Evolutionary conservation across 2,888 invertebrate genomes (phyloP).

Genomic region (Eueremaeus valkanovi): DNA sequence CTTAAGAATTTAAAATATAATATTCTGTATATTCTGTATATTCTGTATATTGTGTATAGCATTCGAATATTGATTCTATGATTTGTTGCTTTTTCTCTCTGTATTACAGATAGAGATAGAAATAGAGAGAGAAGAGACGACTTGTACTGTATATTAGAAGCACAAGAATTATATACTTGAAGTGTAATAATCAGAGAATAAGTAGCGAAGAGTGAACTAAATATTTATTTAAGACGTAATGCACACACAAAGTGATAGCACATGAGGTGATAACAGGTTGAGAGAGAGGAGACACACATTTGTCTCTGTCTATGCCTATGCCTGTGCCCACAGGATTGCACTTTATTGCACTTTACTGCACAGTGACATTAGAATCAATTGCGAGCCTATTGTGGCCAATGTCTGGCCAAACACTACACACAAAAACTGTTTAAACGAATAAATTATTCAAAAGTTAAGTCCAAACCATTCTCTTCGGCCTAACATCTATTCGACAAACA

Average conservation of each 20-base stretch:
- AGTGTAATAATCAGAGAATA: background rate
- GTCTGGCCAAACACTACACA: background rate
- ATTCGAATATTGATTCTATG: slow-evolving; percentile 1
- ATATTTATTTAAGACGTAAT: slow-evolving; percentile 18
- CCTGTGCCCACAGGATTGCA: too few species aligned
- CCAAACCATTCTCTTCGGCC: background rate
- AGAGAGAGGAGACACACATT: too few species aligned
- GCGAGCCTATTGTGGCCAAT: background rate
- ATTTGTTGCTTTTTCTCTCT: background rate
- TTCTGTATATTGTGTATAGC: too few species aligned
- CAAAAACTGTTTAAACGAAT: background rate
- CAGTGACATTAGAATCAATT: too few species aligned
- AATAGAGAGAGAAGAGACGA: background rate
- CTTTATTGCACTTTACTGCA: too few species aligned
- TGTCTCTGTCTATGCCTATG: too few species aligned
- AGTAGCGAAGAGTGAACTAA: background rate
- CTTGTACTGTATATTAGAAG: too few species aligned
- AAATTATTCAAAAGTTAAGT: slow-evolving; percentile 1
- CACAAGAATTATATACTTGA: background rate
- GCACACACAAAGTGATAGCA: slow-evolving; percentile 9
- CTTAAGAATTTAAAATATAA: background rate
- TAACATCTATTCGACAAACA: background rate
- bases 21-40: background rate
- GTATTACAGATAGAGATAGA: background rate
- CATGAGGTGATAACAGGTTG: background rate